Evolutionary conservation across 1,140 invertebrate genomes (phyloP).

Genomic region (Apis mellifera): Amel_HAv3.1 CM009940.2:8183501-8184000

Average conservation of each 20-base stretch:
- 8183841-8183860: background rate
- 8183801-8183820: background rate
- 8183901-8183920: background rate
- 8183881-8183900: background rate
- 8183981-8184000: slow-evolving; percentile 8
- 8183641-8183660: slow-evolving; percentile 44
- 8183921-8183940: background rate
- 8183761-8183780: slow-evolving; percentile 35
- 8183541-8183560: slow-evolving; percentile 40
- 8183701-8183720: slow-evolving; percentile 32
- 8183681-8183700: slow-evolving; percentile 32
- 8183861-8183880: slow-evolving; percentile 4
- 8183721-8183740: slow-evolving; percentile 37
- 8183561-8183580: slow-evolving; percentile 30
- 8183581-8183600: slow-evolving; percentile 68
- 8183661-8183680: slow-evolving; percentile 25
- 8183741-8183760: slow-evolving; percentile 27
- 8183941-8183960: background rate
- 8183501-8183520: slow-evolving; percentile 77
- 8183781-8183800: slow-evolving; percentile 22
- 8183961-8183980: slow-evolving; percentile 8
- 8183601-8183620: slow-evolving; percentile 76
- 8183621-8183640: slow-evolving; percentile 57
- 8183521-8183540: slow-evolving; percentile 72
- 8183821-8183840: background rate